phyloP scores from a whole-genome alignment of 2,888 invertebrate species.

The Bombyx huttoni region DNA sequence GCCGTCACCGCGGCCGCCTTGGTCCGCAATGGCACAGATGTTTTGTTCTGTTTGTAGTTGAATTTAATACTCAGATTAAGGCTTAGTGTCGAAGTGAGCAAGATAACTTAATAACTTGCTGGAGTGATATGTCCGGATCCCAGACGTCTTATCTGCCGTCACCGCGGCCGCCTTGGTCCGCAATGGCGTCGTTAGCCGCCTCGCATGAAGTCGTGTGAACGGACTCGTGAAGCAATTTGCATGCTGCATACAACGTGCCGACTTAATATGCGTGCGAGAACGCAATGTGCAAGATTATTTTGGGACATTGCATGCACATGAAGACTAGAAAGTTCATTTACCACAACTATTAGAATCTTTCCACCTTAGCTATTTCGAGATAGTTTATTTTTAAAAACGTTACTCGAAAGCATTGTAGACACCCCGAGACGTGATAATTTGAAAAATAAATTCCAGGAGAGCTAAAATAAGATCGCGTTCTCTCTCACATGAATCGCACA shows the following conservation, averaged over 20 bases:
- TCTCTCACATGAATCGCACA: neutral
- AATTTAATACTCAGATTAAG: neutral
- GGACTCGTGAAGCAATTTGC: conserved; percentile 2
- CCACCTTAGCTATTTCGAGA: too few relatives aligned
- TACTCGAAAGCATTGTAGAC: neutral
- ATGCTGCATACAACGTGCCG: conserved; percentile 1
- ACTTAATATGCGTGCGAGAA: conserved; percentile 3
- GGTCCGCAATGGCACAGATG: conserved; percentile 15
- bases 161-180: conserved; percentile 11
- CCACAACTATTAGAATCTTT: neutral
- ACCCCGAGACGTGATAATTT: neutral
- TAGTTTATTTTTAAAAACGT: neutral
- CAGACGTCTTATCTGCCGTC: conserved; percentile 27
- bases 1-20: conserved; percentile 11
- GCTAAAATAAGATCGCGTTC: conserved; percentile 1
- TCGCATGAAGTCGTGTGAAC: conserved; percentile 10
- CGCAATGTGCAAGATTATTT: conserved; percentile 2
- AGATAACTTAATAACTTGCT: conserved; percentile 19
- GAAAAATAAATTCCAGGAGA: conserved; percentile 1
- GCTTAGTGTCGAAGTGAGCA: too few relatives aligned
- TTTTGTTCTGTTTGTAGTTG: neutral
- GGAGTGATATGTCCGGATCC: conserved; percentile 22
- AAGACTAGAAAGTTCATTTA: neutral
- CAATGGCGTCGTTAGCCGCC: conserved; percentile 25
- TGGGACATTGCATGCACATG: conserved; percentile 3